Base-by-base conservation (phyloP, 2,797 vertebrate species). In the Lacerta agilis region DNA sequence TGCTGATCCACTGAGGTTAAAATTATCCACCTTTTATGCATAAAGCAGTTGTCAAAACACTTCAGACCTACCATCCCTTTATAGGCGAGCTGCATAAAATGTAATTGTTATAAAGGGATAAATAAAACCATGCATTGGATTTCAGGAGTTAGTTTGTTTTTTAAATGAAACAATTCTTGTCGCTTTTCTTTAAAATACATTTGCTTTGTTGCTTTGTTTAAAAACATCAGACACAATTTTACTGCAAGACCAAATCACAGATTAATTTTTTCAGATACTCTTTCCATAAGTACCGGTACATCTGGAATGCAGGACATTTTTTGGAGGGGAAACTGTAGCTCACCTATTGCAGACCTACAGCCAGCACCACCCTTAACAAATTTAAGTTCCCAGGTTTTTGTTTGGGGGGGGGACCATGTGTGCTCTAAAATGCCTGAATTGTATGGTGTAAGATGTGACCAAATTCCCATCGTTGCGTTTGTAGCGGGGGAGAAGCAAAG, bases 131-230 rank as follows among this genome's bases (percentile, higher is more conserved):
- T n/a, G 2, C 23, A 13, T 5, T 67, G 61, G 17, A 8, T 49
- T 20, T 83, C 23, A 23, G 8, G 18, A 18, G 5, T 64, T 18
- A 64, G 64, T 66, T 85, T 64, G 64, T 66, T 85, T 36, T n/a
- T 45, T 66, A 77, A 77, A 66, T 18, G 23, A 66, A 41, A 7
- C 66, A 18, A 36, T 61, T 75, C 79, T 87, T 88, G 75, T 27
- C 58, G 41, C 7, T 77, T 71, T 36, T 8, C 3, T 86, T 33
- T 18, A 82, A 86, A 2, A 71, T 3, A 67, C 18, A 61, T 11
- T 84, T 89, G 89, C 88, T 61, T 72, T 33, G 13, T 7, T 92
- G 43, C 23, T 88, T 86, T 85, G 89, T 77, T 88, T 55, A 75
- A 84, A 73, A 73, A 73, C 8, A 79, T 29, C 29, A 79, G 13